Evolutionary conservation across 2,797 vertebrate species (phyloP).

Genomic region (Myotis daubentonii): DNA sequence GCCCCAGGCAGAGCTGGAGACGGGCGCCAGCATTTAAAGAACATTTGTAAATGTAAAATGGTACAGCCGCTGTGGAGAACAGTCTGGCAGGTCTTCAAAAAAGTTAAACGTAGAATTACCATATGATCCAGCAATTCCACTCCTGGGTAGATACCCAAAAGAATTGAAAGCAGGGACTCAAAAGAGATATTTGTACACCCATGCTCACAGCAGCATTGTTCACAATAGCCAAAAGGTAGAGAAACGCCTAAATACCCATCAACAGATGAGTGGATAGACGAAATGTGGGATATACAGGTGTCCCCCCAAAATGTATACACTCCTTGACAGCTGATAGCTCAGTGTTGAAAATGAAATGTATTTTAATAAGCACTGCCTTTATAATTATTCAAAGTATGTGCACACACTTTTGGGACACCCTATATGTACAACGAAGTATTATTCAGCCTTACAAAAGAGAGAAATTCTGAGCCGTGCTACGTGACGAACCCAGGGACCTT

Average conservation of each 20-base stretch:
- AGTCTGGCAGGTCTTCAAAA: neutral
- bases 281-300: neutral
- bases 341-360: no score
- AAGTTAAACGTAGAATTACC: constrained; percentile 14
- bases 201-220: neutral
- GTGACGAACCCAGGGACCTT: neutral
- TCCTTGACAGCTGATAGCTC: no score
- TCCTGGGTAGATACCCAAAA: neutral
- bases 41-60: neutral
- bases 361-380: no score
- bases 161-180: neutral
- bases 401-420: no score
- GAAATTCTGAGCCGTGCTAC: neutral
- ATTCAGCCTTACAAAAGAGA: neutral
- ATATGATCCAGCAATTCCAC: neutral
- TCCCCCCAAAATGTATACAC: no score
- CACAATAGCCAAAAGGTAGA: neutral
- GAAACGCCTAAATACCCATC: neutral
- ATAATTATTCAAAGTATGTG: no score
- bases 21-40: neutral
- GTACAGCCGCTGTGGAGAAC: neutral
- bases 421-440: no score
- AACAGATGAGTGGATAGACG: neutral
- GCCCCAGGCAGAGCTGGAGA: neutral
- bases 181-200: neutral